These are phyloP conservation scores for Corythaixoides concolor DNA, from an alignment of 2,113 vertebrate species.

Conservation along the genomic window DNA sequence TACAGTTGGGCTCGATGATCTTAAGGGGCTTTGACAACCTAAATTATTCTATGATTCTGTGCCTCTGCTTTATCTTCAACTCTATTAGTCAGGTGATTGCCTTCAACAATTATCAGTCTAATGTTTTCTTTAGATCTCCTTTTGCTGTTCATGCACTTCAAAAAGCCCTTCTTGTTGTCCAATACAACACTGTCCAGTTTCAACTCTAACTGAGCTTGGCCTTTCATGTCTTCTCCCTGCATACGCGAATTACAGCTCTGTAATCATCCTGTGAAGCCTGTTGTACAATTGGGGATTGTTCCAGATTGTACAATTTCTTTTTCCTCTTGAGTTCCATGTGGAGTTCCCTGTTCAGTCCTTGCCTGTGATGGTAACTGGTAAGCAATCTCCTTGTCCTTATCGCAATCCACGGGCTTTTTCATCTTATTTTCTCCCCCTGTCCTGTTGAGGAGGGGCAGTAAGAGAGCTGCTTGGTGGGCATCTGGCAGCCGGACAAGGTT, in stretches of 20 bases:
- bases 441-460: neutral
- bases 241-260: neutral
- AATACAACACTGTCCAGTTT: neutral
- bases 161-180: neutral
- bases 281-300: neutral
- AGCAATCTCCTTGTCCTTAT: neutral
- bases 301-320: neutral
- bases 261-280: no score
- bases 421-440: neutral
- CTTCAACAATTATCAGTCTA: no score
- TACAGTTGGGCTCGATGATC: neutral
- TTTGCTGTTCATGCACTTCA: neutral
- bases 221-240: neutral
- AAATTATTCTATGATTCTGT: neutral
- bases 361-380: no score
- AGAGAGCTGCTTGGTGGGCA: neutral
- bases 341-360: no score
- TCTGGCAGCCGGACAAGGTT: neutral
- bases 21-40: neutral
- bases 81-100: no score
- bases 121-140: neutral
- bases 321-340: neutral
- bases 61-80: neutral
- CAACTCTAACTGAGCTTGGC: neutral
- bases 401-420: neutral